Percentiles rank a stretch among this genome's conserved stretches.
Evolutionary conservation across 2,797 vertebrate species (phyloP).

Genomic region (Poecile montanus): DNA sequence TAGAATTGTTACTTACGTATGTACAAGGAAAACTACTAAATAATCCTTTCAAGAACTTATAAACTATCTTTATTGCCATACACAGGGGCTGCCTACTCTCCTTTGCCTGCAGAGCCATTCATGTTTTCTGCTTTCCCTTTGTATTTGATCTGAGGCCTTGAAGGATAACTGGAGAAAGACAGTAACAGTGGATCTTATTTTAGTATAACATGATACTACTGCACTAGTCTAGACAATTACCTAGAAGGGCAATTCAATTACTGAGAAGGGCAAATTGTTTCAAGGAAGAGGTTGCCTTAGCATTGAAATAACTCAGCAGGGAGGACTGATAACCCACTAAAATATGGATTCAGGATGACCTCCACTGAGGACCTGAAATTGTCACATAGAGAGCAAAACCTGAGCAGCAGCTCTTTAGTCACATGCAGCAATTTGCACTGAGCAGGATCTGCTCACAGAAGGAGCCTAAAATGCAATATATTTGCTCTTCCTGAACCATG

Average conservation of each 20-base stretch:
- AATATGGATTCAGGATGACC: background rate
- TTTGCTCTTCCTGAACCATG: background rate
- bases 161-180: background rate
- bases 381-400: conserved; percentile 14
- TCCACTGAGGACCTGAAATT: background rate
- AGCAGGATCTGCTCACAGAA: background rate
- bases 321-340: conserved; percentile 8
- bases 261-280: background rate
- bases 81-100: background rate
- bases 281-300: background rate
- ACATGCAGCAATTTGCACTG: background rate
- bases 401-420: background rate
- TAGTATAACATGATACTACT: background rate
- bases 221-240: background rate
- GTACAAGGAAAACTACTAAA: background rate
- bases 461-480: background rate
- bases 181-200: background rate
- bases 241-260: background rate
- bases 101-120: background rate
- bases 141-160: background rate
- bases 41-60: background rate
- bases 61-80: background rate
- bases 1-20: background rate
- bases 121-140: background rate
- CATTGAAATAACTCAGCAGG: background rate